Base-by-base conservation (phyloP, 2,888 invertebrate genomes). In the Cecidostiba fungosa region DNA sequence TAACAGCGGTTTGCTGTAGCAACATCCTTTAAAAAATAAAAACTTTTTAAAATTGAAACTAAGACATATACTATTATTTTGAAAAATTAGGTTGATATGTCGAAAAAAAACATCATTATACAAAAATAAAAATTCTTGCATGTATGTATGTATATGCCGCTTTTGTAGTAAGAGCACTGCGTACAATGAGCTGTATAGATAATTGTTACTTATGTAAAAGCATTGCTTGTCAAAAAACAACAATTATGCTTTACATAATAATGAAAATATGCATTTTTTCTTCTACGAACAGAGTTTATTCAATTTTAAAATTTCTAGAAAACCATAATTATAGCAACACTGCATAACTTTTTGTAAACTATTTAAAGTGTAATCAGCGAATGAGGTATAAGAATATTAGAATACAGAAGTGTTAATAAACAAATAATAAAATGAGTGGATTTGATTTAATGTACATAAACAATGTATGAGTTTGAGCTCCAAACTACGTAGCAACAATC, bases 1-100 rank as follows among this genome's bases (percentile, higher is more conserved):
- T 89, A 99, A 94, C 81, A 98, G 94, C 66, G 99, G 99, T 94
- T 98, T 98, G 90, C 97, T 96, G 93, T 98, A 98, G 93, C 98
- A 99, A 94, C 98, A 99, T 96, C 99, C 99, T 99, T 59, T 0
- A 87, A 82, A 70, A 43, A 76, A 54, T 54, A n/a, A 54, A 19
- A 54, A n/a, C 19, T 54, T 16, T 54, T 54, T n/a, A 4, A 16
- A 54, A 54, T 54, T 54, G n/a, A n/a, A 16, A 54, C 1, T 54
- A n/a, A n/a, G 54, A 0, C 54, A 19, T 54, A 19, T 16, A n/a
- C n/a, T 54, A 12, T 43, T 36, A 36, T 36, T 36, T 36, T 6
- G 36, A 36, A 6, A 36, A 36, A 6, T 3, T 36, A 6, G 36
- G 4, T 36, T 36, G 36, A 6, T 36, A 36, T 6, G 5, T 6